Evolutionary conservation across 2,797 vertebrate species (phyloP).

Genomic region (Trachurus trachurus): DNA sequence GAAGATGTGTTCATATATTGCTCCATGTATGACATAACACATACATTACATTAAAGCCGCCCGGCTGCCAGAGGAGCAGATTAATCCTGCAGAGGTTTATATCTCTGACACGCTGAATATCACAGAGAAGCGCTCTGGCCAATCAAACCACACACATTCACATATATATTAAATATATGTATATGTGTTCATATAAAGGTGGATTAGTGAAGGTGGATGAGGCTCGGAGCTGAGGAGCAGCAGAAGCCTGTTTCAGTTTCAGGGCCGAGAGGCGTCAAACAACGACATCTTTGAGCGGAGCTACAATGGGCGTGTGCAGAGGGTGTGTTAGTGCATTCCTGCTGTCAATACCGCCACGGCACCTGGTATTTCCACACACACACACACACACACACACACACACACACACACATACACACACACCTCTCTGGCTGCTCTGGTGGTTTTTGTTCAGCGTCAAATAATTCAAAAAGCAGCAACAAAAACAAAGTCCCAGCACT

Average conservation of each 20-base stretch:
- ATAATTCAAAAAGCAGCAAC: not conserved
- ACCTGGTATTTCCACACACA: slow-evolving; percentile 74
- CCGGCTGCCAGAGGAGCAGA: slow-evolving; percentile 29
- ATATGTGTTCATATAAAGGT: no score
- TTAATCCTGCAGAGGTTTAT: slow-evolving; percentile 28
- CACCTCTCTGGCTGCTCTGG: no score
- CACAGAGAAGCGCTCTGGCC: not conserved
- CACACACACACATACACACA: slow-evolving; percentile 4
- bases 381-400: no score
- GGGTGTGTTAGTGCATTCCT: slow-evolving; percentile 84
- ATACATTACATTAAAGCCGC: slow-evolving; percentile 5
- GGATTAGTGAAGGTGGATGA: no score
- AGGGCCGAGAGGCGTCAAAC: slow-evolving; percentile 63
- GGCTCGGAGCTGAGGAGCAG: no score
- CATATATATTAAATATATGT: not conserved
- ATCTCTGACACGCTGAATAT: not conserved
- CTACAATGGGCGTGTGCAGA: slow-evolving; percentile 82
- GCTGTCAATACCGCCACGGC: slow-evolving; percentile 80
- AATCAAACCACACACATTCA: not conserved
- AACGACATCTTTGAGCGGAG: slow-evolving; percentile 70
- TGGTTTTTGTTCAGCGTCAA: not conserved
- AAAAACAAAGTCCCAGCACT: no score
- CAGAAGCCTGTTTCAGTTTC: slow-evolving; percentile 23
- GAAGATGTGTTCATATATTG: not conserved
- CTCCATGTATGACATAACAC: slow-evolving; percentile 59